Evolutionary conservation across 2,797 vertebrate genomes (phyloP).

Genomic region (Meda fulgida): DNA sequence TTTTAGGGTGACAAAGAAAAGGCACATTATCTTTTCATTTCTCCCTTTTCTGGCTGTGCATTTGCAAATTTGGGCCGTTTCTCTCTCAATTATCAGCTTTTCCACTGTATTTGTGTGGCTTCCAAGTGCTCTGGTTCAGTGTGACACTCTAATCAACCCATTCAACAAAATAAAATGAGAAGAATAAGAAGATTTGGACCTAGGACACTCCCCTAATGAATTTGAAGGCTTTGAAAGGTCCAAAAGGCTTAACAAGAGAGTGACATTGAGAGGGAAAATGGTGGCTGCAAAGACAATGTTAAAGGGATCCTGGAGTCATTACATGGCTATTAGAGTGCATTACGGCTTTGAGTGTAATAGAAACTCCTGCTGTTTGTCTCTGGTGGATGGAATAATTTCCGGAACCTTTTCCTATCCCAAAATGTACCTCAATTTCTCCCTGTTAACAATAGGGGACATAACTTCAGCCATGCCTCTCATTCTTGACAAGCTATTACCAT

Average conservation of each 20-base stretch:
- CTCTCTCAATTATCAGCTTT: conserved; percentile 12
- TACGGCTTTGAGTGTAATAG: conserved; percentile 54
- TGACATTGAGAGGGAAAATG: conserved; percentile 50
- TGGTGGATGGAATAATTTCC: conserved; percentile 57
- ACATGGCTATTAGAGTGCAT: conserved; percentile 59
- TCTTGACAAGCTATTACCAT: conserved; percentile 61
- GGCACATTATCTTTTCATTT: conserved; percentile 12
- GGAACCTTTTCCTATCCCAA: conserved; percentile 45
- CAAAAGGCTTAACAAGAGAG: conserved; percentile 50
- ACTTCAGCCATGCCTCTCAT: conserved; percentile 52
- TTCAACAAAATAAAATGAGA: conserved; percentile 43
- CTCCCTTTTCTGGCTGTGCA: not conserved
- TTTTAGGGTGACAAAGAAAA: conserved; percentile 30
- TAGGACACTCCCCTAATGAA: conserved; percentile 41
- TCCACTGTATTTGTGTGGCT: conserved; percentile 29
- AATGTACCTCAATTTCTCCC: conserved; percentile 38
- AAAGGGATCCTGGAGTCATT: conserved; percentile 49
- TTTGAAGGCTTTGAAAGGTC: conserved; percentile 51
- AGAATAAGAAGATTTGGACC: conserved; percentile 54
- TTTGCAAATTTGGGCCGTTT: conserved; percentile 3
- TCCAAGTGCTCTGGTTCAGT: conserved; percentile 19
- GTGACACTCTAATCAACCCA: conserved; percentile 34
- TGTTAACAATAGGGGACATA: conserved; percentile 53
- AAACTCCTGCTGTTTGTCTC: conserved; percentile 57
- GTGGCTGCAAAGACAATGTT: conserved; percentile 47